These are phyloP conservation scores for Synergus umbraculus DNA, from an alignment of 2,888 invertebrate species.

Conservation along the genomic window DNA sequence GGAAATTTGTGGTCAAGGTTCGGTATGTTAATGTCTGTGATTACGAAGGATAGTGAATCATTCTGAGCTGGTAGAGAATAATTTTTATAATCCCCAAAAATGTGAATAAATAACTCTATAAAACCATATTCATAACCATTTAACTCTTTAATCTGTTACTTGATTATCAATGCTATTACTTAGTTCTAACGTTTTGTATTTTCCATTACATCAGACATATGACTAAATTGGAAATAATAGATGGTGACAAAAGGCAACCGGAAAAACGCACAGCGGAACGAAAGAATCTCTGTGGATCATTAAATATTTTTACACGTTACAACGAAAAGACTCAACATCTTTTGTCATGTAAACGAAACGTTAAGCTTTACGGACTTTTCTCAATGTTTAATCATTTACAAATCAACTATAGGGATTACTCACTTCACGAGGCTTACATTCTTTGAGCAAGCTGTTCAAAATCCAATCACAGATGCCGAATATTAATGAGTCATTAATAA, in stretches of 20 bases:
- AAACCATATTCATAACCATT: no score
- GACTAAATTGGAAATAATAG: constrained; percentile 21
- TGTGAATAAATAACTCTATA: no score
- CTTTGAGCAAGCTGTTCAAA: no score
- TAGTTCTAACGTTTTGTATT: background rate
- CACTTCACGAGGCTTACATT: no score
- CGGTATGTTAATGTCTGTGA: background rate
- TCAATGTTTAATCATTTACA: constrained; percentile 14
- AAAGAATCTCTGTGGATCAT: constrained; percentile 8
- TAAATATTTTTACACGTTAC: constrained; percentile 13
- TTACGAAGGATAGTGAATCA: background rate
- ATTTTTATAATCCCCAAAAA: no score
- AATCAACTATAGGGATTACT: background rate
- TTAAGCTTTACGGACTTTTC: background rate
- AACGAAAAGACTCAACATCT: constrained; percentile 14
- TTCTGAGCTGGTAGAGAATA: background rate
- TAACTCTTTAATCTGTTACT: background rate
- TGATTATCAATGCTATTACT: constrained; percentile 9
- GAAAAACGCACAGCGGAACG: constrained; percentile 8
- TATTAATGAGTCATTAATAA: no score
- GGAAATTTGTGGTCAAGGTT: constrained; percentile 4
- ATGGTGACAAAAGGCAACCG: constrained; percentile 8
- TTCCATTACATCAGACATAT: background rate
- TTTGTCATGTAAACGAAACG: constrained; percentile 24
- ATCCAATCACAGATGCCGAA: no score